These are phyloP conservation scores for Cataglyphis altisquamis DNA, from an alignment of 2,888 invertebrate species.

Conservation along the genomic window DNA sequence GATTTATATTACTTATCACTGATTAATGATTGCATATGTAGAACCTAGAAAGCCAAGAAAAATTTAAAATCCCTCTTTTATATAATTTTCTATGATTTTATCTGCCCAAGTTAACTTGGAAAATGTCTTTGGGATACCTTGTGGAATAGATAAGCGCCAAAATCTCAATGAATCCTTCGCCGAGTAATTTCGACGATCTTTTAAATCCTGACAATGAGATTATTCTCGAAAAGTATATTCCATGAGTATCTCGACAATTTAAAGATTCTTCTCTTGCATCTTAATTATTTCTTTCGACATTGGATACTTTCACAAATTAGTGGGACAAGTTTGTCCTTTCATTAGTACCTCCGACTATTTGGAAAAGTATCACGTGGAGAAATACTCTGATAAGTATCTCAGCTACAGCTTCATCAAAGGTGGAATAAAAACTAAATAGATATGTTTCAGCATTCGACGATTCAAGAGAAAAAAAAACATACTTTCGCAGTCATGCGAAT, in stretches of 20 bases:
- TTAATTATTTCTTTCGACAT: neutral
- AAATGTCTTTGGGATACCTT: neutral
- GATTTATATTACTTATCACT: neutral
- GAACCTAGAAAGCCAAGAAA: neutral
- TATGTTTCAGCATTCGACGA: neutral
- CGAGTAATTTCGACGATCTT: neutral
- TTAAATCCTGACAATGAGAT: neutral
- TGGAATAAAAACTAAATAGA: neutral
- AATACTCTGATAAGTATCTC: neutral
- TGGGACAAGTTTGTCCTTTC: neutral
- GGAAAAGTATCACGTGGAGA: neutral
- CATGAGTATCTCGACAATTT: neutral
- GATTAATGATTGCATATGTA: neutral
- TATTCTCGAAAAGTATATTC: too few species aligned
- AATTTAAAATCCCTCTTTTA: neutral
- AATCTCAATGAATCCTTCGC: neutral
- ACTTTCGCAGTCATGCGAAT: neutral
- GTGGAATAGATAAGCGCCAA: neutral
- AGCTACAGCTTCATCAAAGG: neutral
- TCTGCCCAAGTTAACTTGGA: neutral
- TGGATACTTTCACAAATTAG: conserved; percentile 1
- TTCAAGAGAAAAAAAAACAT: neutral
- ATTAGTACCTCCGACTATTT: neutral
- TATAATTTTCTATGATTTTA: neutral
- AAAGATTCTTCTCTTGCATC: neutral